Evolutionary conservation across 1,140 invertebrate species (phyloP).

Genomic region (Brachionus rotundiformis): DNA sequence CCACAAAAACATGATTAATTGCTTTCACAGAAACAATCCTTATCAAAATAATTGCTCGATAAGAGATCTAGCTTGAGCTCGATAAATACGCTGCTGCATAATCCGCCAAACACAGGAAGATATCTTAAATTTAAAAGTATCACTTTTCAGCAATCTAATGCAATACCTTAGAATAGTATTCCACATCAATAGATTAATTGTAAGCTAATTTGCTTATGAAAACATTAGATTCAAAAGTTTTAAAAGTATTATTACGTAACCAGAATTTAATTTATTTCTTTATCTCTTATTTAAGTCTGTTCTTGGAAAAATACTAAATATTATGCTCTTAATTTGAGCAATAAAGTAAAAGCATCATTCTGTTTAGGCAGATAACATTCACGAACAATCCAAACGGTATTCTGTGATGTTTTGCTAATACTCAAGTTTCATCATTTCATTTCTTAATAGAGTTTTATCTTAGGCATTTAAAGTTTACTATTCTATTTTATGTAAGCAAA

Average conservation of each 20-base stretch:
- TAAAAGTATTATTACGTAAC: background rate
- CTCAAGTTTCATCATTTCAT: constrained; percentile 14
- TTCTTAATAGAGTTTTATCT: background rate
- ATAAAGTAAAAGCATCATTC: background rate
- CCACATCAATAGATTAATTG: constrained; percentile 8
- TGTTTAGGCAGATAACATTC: constrained; percentile 2
- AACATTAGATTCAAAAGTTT: background rate
- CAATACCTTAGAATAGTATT: constrained; percentile 12
- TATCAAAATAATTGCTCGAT: constrained; percentile 8
- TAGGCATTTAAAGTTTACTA: background rate
- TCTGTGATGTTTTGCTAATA: constrained; percentile 23
- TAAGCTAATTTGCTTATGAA: constrained; percentile 20
- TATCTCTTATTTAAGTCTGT: background rate
- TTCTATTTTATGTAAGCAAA: background rate
- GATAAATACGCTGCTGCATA: background rate
- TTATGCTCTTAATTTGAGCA: background rate
- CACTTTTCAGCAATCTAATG: background rate
- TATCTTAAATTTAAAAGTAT: background rate
- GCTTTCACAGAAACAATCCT: constrained; percentile 4
- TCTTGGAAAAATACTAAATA: background rate
- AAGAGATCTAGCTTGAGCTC: background rate
- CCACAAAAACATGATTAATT: constrained; percentile 4
- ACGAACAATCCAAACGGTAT: background rate
- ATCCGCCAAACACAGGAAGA: background rate
- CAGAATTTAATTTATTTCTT: constrained; percentile 22